Percentiles rank a stretch among this genome's conserved stretches.
phyloP scores from a whole-genome alignment of 2,113 vertebrate species.

The Clarias macrocephalus region DNA sequence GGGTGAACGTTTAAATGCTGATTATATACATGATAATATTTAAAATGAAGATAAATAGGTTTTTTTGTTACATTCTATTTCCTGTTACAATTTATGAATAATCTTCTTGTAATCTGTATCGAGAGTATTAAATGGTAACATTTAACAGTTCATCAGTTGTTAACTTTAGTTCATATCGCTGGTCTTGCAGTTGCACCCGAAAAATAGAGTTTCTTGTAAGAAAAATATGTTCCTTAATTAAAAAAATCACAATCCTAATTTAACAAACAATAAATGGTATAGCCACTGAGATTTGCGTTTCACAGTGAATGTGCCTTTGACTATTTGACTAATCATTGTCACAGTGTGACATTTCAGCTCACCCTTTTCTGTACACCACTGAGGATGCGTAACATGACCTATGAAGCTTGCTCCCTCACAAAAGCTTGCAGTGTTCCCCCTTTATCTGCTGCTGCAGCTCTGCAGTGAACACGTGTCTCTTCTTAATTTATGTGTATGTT shows the following conservation, averaged over 20 bases:
- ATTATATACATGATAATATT: not conserved
- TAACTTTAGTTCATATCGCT: not conserved
- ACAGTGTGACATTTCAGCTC: constrained; percentile 3
- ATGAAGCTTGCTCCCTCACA: not conserved
- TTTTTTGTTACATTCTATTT: not conserved
- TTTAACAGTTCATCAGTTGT: not conserved
- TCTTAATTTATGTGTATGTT: constrained; percentile 46
- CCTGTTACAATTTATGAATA: not conserved
- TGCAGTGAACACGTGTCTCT: not conserved
- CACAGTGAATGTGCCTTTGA: not conserved
- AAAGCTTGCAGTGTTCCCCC: not conserved
- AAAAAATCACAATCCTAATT: not conserved
- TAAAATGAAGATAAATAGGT: not conserved
- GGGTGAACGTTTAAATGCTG: not conserved
- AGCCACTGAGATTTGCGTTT: not conserved
- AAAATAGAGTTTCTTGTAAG: not conserved
- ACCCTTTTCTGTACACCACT: constrained; percentile 28
- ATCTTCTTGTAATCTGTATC: not conserved
- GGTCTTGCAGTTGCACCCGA: not conserved
- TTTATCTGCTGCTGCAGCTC: constrained; percentile 21
- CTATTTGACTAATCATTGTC: not conserved
- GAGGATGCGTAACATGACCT: not conserved
- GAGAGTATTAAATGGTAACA: not conserved
- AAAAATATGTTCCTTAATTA: not conserved
- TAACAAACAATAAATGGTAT: not conserved